Percentiles rank a stretch among this genome's conserved stretches.
Conservation (phyloP, 2,888 invertebrate genomes). For the Allophyes oxyacanthae region DNA sequence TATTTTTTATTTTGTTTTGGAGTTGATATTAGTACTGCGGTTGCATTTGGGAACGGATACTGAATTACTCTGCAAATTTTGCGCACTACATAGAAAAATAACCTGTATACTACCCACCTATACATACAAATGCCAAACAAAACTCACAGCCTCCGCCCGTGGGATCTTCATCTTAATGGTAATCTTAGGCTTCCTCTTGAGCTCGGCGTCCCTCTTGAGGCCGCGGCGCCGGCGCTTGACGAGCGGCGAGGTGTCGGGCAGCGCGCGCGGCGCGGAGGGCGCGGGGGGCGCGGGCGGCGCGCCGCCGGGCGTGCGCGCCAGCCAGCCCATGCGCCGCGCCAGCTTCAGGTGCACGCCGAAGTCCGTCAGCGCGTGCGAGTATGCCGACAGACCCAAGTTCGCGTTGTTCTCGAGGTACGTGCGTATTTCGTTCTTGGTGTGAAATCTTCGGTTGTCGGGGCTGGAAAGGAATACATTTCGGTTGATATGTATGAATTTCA, state of each 20-base stretch:
- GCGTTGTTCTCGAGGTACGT: constrained; percentile 70
- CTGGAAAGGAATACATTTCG: constrained; percentile 57
- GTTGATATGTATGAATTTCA: no score
- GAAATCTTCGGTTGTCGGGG: constrained; percentile 79
- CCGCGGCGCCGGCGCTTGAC: constrained; percentile 69
- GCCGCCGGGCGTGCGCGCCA: constrained; percentile 66
- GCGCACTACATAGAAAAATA: no score
- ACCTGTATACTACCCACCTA: no score
- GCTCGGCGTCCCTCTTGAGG: constrained; percentile 58
- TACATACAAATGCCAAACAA: neutral
- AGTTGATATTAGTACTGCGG: no score
- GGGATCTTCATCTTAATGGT: constrained; percentile 47
- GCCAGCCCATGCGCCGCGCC: constrained; percentile 83
- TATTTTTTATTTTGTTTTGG: no score
- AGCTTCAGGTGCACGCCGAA: constrained; percentile 84
- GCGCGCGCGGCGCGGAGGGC: constrained; percentile 59
- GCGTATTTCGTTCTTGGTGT: constrained; percentile 83
- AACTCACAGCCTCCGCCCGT: constrained; percentile 16
- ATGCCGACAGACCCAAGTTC: constrained; percentile 60
- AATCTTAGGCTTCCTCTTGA: constrained; percentile 55
- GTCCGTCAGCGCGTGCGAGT: constrained; percentile 75
- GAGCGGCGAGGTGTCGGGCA: constrained; percentile 68
- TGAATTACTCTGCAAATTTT: no score
- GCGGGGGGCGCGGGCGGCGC: constrained; percentile 51
- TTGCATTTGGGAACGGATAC: no score